Base-by-base conservation (phyloP, 2,888 invertebrate species). In the Tuberolachnus salignus region DNA sequence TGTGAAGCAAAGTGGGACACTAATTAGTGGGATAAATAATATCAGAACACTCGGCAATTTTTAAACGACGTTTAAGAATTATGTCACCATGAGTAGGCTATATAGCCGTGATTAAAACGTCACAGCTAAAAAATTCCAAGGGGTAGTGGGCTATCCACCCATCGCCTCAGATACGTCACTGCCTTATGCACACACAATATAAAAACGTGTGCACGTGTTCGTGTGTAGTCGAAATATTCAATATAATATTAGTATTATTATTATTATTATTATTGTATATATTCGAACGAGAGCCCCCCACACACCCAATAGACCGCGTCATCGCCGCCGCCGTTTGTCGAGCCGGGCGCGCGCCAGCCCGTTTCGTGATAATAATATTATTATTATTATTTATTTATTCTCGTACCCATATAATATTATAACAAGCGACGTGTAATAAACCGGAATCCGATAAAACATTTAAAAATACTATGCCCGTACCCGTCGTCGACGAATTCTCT, bases 391-490 rank as follows among this genome's bases (percentile, higher is more conserved):
- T 57, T 55, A 53, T 42, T 61, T 51, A 34, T 42, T 11, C 19
- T 14, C 19, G 16, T 19, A 19, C 19, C 11, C 21, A 11, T n/a
- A n/a, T n/a, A n/a, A 34, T 34, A 19, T 1, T 67, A 42, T 44
- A 63, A 73, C 34, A 63, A 49, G 42, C 51, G 42, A n/a, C 51
- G 42, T 42, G 42, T 63, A 53, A 51, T 63, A 63, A 73, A 63
- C 63, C 42, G 75, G 67, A 78, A 78, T 78, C 75, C 75, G 14
- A 78, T 78, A 67, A 67, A 78, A 78, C 59, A 26, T 78, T 78
- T 78, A 67, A 78, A 61, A 67, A 73, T 19, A 51, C 66, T n/a
- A n/a, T n/a, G n/a, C n/a, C 57, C 46, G 72, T 14, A 6, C 8
- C 13, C 26, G 59, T 42, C 64, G 21, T 53, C 63, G n/a, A 10